Conservation (phyloP, 2,888 invertebrate species). For the Dryobotodes eremita region DNA sequence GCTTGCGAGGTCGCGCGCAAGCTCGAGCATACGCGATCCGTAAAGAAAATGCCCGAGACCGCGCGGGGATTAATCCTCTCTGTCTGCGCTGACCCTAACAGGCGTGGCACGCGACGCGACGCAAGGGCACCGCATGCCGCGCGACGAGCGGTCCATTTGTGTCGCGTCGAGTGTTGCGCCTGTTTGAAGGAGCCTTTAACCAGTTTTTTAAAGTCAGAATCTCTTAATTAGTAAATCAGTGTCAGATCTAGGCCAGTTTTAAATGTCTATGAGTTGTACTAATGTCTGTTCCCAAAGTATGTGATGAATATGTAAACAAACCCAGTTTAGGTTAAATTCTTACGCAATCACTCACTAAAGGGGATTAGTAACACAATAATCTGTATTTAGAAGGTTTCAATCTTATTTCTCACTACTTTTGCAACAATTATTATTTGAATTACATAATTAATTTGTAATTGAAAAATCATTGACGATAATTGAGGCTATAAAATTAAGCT, state of each 20-base stretch:
- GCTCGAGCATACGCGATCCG: no score
- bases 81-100: no score
- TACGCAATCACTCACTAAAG: background rate
- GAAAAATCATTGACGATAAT: background rate
- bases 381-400: background rate
- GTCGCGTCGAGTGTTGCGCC: no score
- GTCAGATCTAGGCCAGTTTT: conserved; percentile 33
- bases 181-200: no score
- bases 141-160: no score
- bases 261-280: background rate
- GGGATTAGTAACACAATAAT: background rate
- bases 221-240: background rate
- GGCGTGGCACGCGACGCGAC: no score
- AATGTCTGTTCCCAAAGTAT: background rate
- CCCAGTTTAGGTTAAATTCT: background rate
- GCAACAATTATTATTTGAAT: background rate
- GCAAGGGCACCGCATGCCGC: no score
- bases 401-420: background rate
- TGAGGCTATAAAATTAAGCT: background rate
- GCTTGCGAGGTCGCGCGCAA: no score
- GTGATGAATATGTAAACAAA: background rate
- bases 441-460: background rate
- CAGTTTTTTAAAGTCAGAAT: background rate
- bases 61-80: no score
- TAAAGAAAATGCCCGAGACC: no score